Base-by-base conservation (phyloP, 2,113 vertebrate genomes). In the Forbesichthys papilliferus region DNA sequence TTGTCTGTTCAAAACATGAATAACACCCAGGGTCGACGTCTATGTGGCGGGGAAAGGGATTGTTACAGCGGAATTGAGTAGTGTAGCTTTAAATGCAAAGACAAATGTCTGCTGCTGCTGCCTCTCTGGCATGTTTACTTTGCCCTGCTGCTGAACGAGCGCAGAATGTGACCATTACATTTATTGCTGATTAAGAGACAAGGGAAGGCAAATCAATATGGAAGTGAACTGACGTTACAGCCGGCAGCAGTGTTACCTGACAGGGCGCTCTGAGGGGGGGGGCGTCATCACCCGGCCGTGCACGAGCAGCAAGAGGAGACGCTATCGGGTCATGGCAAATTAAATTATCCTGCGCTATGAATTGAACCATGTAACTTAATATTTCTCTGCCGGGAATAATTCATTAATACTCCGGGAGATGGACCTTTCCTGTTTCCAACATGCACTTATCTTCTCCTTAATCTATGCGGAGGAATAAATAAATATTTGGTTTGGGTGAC, bases 131-230 rank as follows among this genome's bases (percentile, higher is more conserved):
- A 84, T 91, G 86, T 90, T 88, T 91, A 88, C 88, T 80, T 80
- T 64, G 80, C 86, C 78, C 69, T 81, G 66, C 70, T 89, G 88
- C 89, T 89, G 89, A 90, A 90, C 91, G 90, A 81, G 88, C 86
- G 79, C 56, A 69, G 75, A 85, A 86, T 79, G 83, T 86, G 87
- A 90, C 85, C 85, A 89, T 92, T 90, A 90, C 86, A 88, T 83
- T 73, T 90, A 93, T 91, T 90, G 87, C 91, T 89, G 89, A 90
- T 89, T 79, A 84, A 73, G 83, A 84, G 75, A 84, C 80, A 90
- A 83, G 81, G 71, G 61, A 71, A 77, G 81, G 74, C 67, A 86
- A 83, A 84, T 88, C 84, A 88, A 88, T 88, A 90, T 85, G 79
- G 62, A 84, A 75, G 77, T 62, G 61, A 84, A 77, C 73, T 67